Evolutionary conservation across 2,113 vertebrate species (phyloP), one percentile per base, ranked within the genome.

Genomic region (Laticauda colubrina): DNA sequence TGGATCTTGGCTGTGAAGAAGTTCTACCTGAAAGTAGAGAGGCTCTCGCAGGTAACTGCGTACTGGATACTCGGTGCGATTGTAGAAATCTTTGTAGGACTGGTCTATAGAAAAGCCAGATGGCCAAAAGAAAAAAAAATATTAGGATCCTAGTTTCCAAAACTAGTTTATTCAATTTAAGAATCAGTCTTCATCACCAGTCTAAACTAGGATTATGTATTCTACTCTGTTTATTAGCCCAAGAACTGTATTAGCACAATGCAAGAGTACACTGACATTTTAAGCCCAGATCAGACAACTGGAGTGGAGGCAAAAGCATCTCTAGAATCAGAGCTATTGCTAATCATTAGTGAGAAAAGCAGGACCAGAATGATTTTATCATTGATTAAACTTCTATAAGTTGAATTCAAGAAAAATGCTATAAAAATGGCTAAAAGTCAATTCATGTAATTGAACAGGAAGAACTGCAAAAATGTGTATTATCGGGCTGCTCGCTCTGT

Each of bases 1-100:
- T 0, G 64, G 56, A 55, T 97, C 97, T 91, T 96, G 56, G 57
- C 96, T 97, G 51, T 95, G 90, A 8, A 97, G 89, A 39, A 98
- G 94, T 88, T 97, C 95, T 43, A 95, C 94, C 94, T 98, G 95
- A 92, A 98, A 97, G 93, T 97, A 97, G 64, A 98, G 45, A 6
- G 97, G 57, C 0, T 97, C 97, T n/a, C 39, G 89, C 81, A 97
- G 93, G 55, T 97, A 97, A 91, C 96, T 97, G 24, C 95, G 89
- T 24, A 98, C 96, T 55, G 97, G 96, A 89, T 97, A 97, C 29
- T 97, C 97, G 0, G 0, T 1, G 24, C 96, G 95, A 51, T 88
- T 89, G 43, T 97, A 97, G 85, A 95, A 91, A 0, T 95, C 87
- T 4, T 54, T 94, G 88, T 96, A 98, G 10, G 94, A 91, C 57